Percentiles rank a stretch among this genome's conserved stretches.
Conservation (phyloP, 1,140 invertebrate genomes). For the Pogonomyrmex californicus region DNA sequence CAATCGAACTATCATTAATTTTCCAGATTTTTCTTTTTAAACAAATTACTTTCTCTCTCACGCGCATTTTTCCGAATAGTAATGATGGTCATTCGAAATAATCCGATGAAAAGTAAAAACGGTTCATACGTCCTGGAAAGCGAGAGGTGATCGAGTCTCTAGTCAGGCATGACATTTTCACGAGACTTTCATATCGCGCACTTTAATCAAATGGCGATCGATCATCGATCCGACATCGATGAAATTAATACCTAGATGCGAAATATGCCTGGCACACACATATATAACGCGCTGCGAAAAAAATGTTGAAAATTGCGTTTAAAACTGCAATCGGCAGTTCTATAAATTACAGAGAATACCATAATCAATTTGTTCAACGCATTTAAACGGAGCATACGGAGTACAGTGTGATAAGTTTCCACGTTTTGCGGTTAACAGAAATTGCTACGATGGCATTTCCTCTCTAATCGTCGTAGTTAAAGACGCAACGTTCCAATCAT, state of each 20-base stretch:
- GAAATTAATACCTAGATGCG: slow-evolving; percentile 24
- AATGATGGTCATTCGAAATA: neutral
- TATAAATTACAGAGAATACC: neutral
- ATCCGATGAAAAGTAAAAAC: slow-evolving; percentile 26
- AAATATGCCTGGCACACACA: neutral
- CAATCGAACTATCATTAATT: neutral
- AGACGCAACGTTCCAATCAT: neutral
- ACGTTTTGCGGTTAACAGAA: neutral
- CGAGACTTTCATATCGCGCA: slow-evolving; percentile 74
- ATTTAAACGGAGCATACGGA: neutral
- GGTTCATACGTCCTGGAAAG: slow-evolving; percentile 5
- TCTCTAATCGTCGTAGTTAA: neutral
- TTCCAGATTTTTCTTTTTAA: neutral
- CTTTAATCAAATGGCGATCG: slow-evolving; percentile 53
- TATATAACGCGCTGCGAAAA: neutral
- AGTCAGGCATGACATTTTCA: slow-evolving; percentile 76
- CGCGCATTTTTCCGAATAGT: neutral
- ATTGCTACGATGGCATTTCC: neutral
- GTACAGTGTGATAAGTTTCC: neutral
- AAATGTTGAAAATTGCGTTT: neutral
- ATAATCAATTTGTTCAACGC: slow-evolving; percentile 13
- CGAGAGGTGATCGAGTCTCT: slow-evolving; percentile 39
- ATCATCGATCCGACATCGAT: slow-evolving; percentile 48
- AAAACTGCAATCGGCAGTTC: slow-evolving; percentile 5
- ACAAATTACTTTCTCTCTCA: neutral